Evolutionary conservation across 2,888 invertebrate species (phyloP).

Genomic region (Artemia sinica): DNA sequence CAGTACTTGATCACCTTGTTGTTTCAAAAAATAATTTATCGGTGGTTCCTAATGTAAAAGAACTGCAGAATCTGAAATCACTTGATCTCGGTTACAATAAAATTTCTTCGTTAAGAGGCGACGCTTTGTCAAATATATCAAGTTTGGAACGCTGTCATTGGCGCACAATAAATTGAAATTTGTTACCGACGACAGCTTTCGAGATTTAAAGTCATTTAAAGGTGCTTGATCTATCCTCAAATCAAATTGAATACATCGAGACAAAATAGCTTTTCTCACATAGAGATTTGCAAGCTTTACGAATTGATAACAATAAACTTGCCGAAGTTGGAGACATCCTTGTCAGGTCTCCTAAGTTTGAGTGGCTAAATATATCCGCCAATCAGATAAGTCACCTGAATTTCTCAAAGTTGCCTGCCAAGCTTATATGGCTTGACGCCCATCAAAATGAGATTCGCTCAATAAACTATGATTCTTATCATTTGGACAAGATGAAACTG

Average conservation of each 20-base stretch:
- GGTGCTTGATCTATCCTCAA: slow-evolving; percentile 70
- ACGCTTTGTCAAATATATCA: slow-evolving; percentile 64
- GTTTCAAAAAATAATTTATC: slow-evolving; percentile 68
- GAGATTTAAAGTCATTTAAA: slow-evolving; percentile 61
- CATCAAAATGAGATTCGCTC: slow-evolving; percentile 64
- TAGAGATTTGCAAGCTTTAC: slow-evolving; percentile 65
- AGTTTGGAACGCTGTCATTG: slow-evolving; percentile 33
- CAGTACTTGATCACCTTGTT: slow-evolving; percentile 72
- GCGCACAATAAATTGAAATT: slow-evolving; percentile 72
- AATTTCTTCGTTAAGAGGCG: slow-evolving; percentile 48
- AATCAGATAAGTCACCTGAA: slow-evolving; percentile 67
- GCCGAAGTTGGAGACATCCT: slow-evolving; percentile 35
- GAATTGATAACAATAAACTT: slow-evolving; percentile 58
- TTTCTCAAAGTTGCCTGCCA: slow-evolving; percentile 64
- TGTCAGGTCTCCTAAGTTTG: slow-evolving; percentile 58
- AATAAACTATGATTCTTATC: slow-evolving; percentile 66
- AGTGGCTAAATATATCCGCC: slow-evolving; percentile 70
- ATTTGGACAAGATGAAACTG: slow-evolving; percentile 57
- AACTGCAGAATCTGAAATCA: slow-evolving; percentile 66
- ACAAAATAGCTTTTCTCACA: slow-evolving; percentile 60
- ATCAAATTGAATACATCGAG: slow-evolving; percentile 58
- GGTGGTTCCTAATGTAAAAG: slow-evolving; percentile 59
- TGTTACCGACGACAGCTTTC: slow-evolving; percentile 58
- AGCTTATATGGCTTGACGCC: slow-evolving; percentile 66
- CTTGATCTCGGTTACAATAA: slow-evolving; percentile 81